Evolutionary conservation across 2,113 vertebrate genomes (phyloP), one percentile per base, ranked within the genome.

Genomic region (Actenoides hombroni): DNA sequence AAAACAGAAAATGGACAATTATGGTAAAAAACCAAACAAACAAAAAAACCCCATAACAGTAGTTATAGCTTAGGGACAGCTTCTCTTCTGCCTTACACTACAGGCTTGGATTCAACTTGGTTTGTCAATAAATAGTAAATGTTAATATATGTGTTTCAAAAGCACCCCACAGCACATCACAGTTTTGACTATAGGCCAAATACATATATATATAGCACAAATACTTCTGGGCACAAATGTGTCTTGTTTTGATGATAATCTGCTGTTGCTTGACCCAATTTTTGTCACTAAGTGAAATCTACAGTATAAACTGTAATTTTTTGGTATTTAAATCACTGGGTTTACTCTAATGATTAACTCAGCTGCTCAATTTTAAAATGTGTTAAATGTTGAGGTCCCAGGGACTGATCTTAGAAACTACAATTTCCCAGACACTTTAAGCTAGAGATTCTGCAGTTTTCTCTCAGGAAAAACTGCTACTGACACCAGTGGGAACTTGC

Each of bases 1-100:
- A 99, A 98, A 99, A 99, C 88, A 98, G 99, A 93, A 99, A 99
- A 96, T 99, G 99, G 99, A 99, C 99, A 54, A 98, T 99, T 89
- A 99, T 99, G 99, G 99, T 98, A 98, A 97, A 56, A 75, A 48
- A n/a, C 11, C 49, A 54, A 37, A 39, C 97, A 95, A 94, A 60
- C 74, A 48, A 39, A 6, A 44, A 5, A 59, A 49, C 39, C 39
- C 39, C 39, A 70, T 28, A 60, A 19, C 4, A 44, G 15, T 51
- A 68, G 39, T 40, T 91, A 44, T 15, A 74, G 13, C 9, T 40
- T 65, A 60, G 37, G 13, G 37, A 75, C 15, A 40, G 18, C 68
- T 79, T 57, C 40, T 67, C 4, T 86, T 78, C 56, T 75, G 16
- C 31, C 23, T 77, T 57, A 29, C 4, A 12, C 13, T 73, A 13